Percentiles rank a stretch among this genome's conserved stretches.
Conservation (phyloP, 1,140 invertebrate genomes). For the Homalodisca vitripennis region DNA sequence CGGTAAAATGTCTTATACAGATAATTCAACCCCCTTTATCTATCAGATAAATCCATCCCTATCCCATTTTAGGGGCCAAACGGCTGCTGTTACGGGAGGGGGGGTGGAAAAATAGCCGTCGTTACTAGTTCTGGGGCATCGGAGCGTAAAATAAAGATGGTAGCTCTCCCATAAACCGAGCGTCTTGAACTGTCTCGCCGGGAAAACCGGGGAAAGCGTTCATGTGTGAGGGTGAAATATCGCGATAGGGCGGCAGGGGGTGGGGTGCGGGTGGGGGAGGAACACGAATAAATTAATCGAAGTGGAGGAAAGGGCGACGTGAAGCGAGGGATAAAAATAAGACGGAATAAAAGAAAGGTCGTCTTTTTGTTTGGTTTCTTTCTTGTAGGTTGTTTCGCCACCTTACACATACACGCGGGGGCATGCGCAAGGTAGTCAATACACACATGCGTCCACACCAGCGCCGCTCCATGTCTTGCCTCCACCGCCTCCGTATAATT, state of each 20-base stretch:
- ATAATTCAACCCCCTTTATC: too few relatives aligned
- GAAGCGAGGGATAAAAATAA: neutral
- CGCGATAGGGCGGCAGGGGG: neutral
- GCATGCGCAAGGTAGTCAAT: neutral
- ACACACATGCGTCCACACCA: neutral
- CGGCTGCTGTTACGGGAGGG: neutral
- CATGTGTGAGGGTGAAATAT: slow-evolving; percentile 8
- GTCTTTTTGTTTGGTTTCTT: slow-evolving; percentile 2
- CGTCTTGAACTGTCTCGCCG: too few relatives aligned
- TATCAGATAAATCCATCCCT: too few relatives aligned
- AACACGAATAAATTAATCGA: slow-evolving; percentile 18
- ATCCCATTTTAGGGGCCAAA: too few relatives aligned
- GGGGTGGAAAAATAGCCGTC: slow-evolving; percentile 13
- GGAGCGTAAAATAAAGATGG: too few relatives aligned
- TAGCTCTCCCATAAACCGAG: too few relatives aligned
- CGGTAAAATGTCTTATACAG: too few relatives aligned
- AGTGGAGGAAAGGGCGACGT: neutral
- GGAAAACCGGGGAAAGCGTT: neutral
- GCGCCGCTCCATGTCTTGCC: too few relatives aligned
- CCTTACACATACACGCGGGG: neutral
- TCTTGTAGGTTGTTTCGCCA: neutral
- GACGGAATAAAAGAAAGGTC: slow-evolving; percentile 9
- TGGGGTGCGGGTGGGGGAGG: too few relatives aligned
- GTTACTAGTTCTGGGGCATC: neutral
- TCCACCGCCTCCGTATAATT: too few relatives aligned